phyloP scores from a whole-genome alignment of 2,113 vertebrate genomes.

The zebrafish (Danio rerio) region DNA sequence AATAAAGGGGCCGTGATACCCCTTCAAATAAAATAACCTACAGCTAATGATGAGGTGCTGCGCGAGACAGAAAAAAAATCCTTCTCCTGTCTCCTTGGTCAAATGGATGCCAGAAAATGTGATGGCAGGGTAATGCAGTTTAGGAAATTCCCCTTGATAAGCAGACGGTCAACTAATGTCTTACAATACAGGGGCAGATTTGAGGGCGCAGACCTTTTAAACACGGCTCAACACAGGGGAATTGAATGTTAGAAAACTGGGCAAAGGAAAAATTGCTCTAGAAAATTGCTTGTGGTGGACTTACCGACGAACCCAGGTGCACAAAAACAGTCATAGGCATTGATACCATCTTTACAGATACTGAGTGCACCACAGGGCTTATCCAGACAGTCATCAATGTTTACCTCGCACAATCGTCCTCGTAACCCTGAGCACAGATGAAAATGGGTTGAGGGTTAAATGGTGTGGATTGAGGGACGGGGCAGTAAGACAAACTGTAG shows the following conservation, averaged over 20 bases:
- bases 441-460: background rate
- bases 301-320: conserved; percentile 85
- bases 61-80: background rate
- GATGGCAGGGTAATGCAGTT: background rate
- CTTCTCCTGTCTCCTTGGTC: background rate
- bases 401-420: conserved; percentile 78
- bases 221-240: background rate
- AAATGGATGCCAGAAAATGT: conserved; percentile 39
- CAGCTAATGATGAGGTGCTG: conserved; percentile 31
- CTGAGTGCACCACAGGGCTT: conserved; percentile 79
- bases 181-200: conserved; percentile 8
- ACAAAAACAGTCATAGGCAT: conserved; percentile 82
- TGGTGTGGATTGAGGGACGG: background rate
- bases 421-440: conserved; percentile 73
- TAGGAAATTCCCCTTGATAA: conserved; percentile 37
- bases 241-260: conserved; percentile 3
- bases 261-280: conserved; percentile 7
- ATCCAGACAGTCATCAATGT: conserved; percentile 70
- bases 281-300: conserved; percentile 47
- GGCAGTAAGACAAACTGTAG: background rate
- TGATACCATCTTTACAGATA: conserved; percentile 76
- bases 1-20: conserved; percentile 33
- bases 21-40: conserved; percentile 47
- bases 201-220: conserved; percentile 12
- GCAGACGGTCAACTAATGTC: conserved; percentile 39